Percentiles rank a stretch among this genome's conserved stretches.
These are phyloP conservation scores for Channa maculata DNA, from an alignment of 2,113 vertebrate species.

Conservation along the genomic window DNA sequence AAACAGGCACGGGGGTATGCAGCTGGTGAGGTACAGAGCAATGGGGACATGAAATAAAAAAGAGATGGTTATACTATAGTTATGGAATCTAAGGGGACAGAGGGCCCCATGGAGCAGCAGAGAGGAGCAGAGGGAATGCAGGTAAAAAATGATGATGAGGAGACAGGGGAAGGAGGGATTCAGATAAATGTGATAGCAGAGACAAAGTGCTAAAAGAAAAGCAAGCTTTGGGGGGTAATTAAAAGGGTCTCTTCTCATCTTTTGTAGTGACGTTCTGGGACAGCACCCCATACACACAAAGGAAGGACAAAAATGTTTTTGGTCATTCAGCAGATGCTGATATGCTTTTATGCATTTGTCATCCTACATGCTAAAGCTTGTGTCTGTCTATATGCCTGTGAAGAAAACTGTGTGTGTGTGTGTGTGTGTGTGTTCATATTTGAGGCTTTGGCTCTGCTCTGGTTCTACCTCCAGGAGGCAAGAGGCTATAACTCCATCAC, in stretches of 20 bases:
- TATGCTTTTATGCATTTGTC: conserved; percentile 25
- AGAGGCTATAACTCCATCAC: conserved; percentile 84
- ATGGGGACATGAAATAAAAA: conserved; percentile 65
- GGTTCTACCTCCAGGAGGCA: conserved; percentile 69
- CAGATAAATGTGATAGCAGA: conserved; percentile 50
- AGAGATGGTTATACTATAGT: conserved; percentile 14
- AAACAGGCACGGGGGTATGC: conserved; percentile 30
- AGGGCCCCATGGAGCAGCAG: conserved; percentile 48
- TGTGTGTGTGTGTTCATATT: conserved; percentile 57
- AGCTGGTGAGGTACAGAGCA: conserved; percentile 30
- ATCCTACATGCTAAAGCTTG: conserved; percentile 33
- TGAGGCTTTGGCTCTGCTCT: conserved; percentile 55
- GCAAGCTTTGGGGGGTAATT: conserved; percentile 76
- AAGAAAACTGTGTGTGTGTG: conserved; percentile 29
- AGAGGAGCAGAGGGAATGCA: conserved; percentile 40
- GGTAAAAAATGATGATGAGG: conserved; percentile 30
- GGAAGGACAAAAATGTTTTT: too few species aligned
- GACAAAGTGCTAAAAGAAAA: conserved; percentile 55
- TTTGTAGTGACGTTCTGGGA: conserved; percentile 61
- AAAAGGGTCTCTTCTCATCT: conserved; percentile 68
- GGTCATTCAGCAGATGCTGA: not conserved
- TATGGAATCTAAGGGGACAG: conserved; percentile 63
- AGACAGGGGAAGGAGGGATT: conserved; percentile 40
- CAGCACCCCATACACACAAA: conserved; percentile 26
- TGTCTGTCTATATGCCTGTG: conserved; percentile 48